Conservation (phyloP, 2,888 invertebrate genomes). For the Byasa hedistus region DNA sequence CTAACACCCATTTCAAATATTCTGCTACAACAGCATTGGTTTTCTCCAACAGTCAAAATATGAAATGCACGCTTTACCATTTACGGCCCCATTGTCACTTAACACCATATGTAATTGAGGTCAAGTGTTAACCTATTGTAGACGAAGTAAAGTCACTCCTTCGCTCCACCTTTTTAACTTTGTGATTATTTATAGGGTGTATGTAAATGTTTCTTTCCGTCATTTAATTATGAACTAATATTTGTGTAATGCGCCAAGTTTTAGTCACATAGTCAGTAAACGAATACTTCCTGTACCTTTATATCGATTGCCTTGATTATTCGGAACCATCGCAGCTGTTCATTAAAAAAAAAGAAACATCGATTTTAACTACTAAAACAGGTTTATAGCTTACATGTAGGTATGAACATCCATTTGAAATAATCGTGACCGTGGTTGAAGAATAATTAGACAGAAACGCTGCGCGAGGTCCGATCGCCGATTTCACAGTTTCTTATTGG, state of each 20-base stretch:
- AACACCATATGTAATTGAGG: too few relatives aligned
- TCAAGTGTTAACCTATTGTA: too few relatives aligned
- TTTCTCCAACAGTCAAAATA: too few relatives aligned
- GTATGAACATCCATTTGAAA: slow-evolving; percentile 47
- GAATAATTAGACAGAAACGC: slow-evolving; percentile 69
- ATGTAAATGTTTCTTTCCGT: too few relatives aligned
- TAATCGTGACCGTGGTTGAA: slow-evolving; percentile 65
- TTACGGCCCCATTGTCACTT: too few relatives aligned
- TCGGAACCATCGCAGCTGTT: slow-evolving; percentile 33
- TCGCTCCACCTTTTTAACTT: too few relatives aligned
- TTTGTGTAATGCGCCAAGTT: neutral
- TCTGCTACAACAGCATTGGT: too few relatives aligned
- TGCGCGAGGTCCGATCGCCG: slow-evolving; percentile 51
- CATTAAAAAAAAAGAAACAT: slow-evolving; percentile 33
- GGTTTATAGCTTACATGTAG: slow-evolving; percentile 42
- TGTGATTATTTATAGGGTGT: too few relatives aligned
- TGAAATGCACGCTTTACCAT: too few relatives aligned
- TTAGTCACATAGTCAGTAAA: neutral
- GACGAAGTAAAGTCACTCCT: too few relatives aligned
- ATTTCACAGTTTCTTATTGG: slow-evolving; percentile 71
- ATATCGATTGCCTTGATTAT: slow-evolving; percentile 29
- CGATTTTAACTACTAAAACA: slow-evolving; percentile 39
- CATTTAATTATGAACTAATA: too few relatives aligned
- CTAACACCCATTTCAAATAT: too few relatives aligned
- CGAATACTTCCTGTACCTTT: slow-evolving; percentile 8